A percentile compares a stretch with the other conserved stretches of the same genome.
Conservation (phyloP, 2,888 invertebrate genomes). For the Microplitis deprimator region DNA sequence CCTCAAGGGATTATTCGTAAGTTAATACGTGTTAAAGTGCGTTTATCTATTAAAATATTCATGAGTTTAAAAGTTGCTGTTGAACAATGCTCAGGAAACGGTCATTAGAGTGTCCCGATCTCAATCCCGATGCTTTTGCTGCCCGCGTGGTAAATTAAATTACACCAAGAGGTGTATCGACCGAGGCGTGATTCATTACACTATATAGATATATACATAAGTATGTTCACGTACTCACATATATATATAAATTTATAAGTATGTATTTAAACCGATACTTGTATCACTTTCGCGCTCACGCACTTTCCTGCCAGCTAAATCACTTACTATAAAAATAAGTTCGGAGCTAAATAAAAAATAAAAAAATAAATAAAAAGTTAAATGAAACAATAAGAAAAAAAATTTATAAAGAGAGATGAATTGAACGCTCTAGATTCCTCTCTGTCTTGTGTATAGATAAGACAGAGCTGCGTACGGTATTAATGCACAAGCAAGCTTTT, state of each 20-base stretch:
- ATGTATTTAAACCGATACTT: conserved; percentile 2
- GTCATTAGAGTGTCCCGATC: conserved; percentile 36
- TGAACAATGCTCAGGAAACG: conserved; percentile 42
- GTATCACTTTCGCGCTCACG: conserved; percentile 32
- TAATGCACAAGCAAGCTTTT: conserved; percentile 22
- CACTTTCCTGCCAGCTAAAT: conserved; percentile 26
- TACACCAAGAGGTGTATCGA: conserved; percentile 37
- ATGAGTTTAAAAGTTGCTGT: conserved; percentile 38
- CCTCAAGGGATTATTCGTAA: not conserved
- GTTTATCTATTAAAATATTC: conserved; percentile 43
- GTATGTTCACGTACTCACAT: conserved; percentile 9
- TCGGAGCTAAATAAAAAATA: not conserved
- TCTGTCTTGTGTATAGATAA: not conserved
- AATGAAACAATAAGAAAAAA: conserved; percentile 7
- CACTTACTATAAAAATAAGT: not conserved
- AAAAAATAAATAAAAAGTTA: not conserved
- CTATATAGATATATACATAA: conserved; percentile 20
- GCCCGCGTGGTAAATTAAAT: conserved; percentile 40
- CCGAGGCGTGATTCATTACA: conserved; percentile 44
- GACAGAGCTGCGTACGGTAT: not conserved
- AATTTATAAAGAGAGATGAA: conserved; percentile 7
- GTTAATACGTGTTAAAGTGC: conserved; percentile 21
- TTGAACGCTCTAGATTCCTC: not conserved
- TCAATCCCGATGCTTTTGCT: conserved; percentile 21
- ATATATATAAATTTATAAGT: not conserved